These are phyloP conservation scores for Cheiracanthium punctorium DNA, from an alignment of 2,888 invertebrate genomes.

Conservation along the genomic window DNA sequence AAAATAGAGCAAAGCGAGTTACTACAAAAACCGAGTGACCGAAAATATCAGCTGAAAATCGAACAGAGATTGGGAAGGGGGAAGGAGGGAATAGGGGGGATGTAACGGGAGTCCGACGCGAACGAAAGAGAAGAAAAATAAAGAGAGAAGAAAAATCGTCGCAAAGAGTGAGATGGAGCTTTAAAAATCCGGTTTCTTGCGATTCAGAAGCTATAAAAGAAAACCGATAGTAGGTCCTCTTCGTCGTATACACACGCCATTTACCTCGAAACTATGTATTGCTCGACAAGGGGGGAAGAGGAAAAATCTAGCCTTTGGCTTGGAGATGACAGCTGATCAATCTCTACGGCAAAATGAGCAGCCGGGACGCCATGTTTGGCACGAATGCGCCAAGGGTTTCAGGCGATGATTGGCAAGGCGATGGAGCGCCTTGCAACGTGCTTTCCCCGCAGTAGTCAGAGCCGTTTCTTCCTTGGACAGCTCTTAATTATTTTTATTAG, in stretches of 20 bases:
- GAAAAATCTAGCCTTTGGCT: constrained; percentile 65
- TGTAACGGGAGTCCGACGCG: neutral
- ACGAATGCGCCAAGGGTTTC: neutral
- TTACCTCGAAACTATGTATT: constrained; percentile 64
- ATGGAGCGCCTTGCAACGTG: too few relatives aligned
- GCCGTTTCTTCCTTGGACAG: too few relatives aligned
- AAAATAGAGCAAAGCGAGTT: neutral
- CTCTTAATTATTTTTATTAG: too few relatives aligned
- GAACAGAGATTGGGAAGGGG: neutral
- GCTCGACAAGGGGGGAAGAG: constrained; percentile 43
- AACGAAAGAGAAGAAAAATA: constrained; percentile 29
- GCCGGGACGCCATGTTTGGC: constrained; percentile 53
- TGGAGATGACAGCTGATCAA: constrained; percentile 69
- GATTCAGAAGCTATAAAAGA: constrained; percentile 65
- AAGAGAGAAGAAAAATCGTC: constrained; percentile 19
- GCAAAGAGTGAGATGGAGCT: constrained; percentile 39
- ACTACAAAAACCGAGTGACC: neutral
- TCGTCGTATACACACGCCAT: constrained; percentile 58
- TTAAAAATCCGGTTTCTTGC: constrained; percentile 66
- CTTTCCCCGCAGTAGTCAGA: too few relatives aligned
- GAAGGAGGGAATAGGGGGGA: neutral
- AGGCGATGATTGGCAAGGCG: neutral
- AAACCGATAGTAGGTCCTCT: constrained; percentile 61
- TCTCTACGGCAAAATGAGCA: constrained; percentile 59
- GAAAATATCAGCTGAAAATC: constrained; percentile 8